Evolutionary conservation across 1,140 invertebrate species (phyloP), one percentile per base, ranked within the genome.

Genomic region (Dreissena rostriformis): DNA sequence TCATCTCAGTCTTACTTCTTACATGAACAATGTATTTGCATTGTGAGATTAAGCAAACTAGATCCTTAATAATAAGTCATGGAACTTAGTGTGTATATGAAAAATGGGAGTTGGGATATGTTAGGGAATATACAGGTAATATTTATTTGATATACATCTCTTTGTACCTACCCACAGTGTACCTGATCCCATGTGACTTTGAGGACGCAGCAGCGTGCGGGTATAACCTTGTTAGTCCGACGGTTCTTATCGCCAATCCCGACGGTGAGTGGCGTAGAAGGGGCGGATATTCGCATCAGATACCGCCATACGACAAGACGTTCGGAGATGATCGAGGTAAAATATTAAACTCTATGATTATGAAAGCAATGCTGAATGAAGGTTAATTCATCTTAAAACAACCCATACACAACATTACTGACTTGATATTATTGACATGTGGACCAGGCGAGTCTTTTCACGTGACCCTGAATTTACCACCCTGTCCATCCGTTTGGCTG

Each of bases 221-320:
- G 0, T 76, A 61, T 15, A 51, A 10, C 11, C 29, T 52, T n/a
- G 29, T 49, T 10, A 8, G 8, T 39, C 8, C 39, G 8, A 39
- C 2, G 2, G 39, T 39, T 39, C 39, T 39, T 39, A 8, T 39
- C 39, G 52, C 15, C 5, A 49, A 63, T 51, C 0, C 10, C 10
- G 28, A 22, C 26, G 53, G 12, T 14, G 4, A 19, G 2, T 76
- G 74, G 74, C 12, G 26, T 24, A 7, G 26, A 53, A 1, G 14
- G 2, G 15, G 7, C 17, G 74, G 74, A 24, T 65, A 65, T 65
- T 6, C n/a, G 6, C 24, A 63, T 29, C 74, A 76, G 24, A 76
- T 76, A 65, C 74, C 74, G 49, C 55, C 74, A n/a, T 76, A 19
- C 52, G 74, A 76, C 24, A 57, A 76, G 12, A 76, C 74, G 12